Evolutionary conservation across 2,888 invertebrate genomes (phyloP).

Genomic region (Andrena hattorfiana): DNA sequence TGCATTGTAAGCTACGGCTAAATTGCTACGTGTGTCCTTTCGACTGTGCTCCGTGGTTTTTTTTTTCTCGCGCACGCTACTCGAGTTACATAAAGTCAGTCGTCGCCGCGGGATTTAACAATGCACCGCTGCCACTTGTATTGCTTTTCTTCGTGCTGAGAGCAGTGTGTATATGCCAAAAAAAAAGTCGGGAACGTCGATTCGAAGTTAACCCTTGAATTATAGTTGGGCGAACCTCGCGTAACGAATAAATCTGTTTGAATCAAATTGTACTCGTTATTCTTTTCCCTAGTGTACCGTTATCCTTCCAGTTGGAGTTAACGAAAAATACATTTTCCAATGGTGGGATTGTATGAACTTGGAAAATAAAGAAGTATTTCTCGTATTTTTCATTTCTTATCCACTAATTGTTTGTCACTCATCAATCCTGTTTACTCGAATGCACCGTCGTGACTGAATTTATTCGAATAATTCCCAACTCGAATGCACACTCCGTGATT

Average conservation of each 20-base stretch:
- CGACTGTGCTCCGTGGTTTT: too few relatives aligned
- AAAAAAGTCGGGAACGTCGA: neutral
- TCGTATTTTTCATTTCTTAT: too few relatives aligned
- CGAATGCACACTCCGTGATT: slow-evolving; percentile 5
- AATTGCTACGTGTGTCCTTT: slow-evolving; percentile 12
- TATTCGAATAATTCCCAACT: neutral
- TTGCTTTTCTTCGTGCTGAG: neutral
- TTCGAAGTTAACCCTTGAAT: too few relatives aligned
- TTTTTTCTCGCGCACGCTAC: neutral
- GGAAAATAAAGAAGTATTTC: too few relatives aligned
- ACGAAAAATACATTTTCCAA: too few relatives aligned
- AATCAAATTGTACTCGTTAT: neutral
- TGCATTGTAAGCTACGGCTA: slow-evolving; percentile 1
- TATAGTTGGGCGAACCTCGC: too few relatives aligned
- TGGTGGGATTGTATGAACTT: too few relatives aligned
- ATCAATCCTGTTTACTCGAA: neutral
- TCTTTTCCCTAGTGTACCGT: neutral
- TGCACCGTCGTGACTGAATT: neutral
- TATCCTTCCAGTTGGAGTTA: neutral
- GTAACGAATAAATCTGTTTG: neutral
- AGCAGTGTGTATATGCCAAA: neutral
- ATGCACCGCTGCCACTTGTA: slow-evolving; percentile 5
- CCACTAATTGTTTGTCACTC: too few relatives aligned
- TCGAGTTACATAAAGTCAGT: slow-evolving; percentile 35
- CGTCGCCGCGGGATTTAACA: neutral